Conservation (phyloP, 2,113 vertebrate species). For the Cyprinus carpio region DNA sequence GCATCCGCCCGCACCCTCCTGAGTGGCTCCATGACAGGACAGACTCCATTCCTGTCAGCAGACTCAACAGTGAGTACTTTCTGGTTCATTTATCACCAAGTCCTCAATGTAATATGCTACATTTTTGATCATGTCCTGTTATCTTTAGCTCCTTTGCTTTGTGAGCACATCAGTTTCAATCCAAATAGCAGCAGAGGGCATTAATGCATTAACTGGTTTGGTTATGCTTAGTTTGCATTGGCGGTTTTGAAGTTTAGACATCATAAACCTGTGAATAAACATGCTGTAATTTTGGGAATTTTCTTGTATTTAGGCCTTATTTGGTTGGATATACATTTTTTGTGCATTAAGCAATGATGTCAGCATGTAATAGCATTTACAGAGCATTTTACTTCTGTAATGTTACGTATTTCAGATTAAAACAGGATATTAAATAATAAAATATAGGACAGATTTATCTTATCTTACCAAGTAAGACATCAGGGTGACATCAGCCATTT, state of each 20-base stretch:
- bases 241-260: background rate
- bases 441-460: background rate
- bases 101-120: background rate
- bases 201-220: background rate
- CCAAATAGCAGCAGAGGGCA: background rate
- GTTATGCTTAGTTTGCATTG: background rate
- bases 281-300: background rate
- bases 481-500: too few species aligned
- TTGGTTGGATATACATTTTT: background rate
- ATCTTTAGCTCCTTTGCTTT: background rate
- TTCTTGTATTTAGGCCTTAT: background rate
- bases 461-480: background rate
- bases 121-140: background rate
- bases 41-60: constrained; percentile 92
- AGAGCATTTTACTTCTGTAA: background rate
- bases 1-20: constrained; percentile 91
- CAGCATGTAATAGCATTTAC: background rate
- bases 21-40: constrained; percentile 97
- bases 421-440: background rate
- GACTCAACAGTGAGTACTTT: constrained; percentile 86
- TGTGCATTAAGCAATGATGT: background rate
- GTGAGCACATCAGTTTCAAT: background rate
- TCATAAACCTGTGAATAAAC: background rate
- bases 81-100: background rate
- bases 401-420: background rate